Percentiles rank a stretch among this genome's conserved stretches.
Conservation (phyloP, 2,797 vertebrate species). For the Sphenopsis melanotis region DNA sequence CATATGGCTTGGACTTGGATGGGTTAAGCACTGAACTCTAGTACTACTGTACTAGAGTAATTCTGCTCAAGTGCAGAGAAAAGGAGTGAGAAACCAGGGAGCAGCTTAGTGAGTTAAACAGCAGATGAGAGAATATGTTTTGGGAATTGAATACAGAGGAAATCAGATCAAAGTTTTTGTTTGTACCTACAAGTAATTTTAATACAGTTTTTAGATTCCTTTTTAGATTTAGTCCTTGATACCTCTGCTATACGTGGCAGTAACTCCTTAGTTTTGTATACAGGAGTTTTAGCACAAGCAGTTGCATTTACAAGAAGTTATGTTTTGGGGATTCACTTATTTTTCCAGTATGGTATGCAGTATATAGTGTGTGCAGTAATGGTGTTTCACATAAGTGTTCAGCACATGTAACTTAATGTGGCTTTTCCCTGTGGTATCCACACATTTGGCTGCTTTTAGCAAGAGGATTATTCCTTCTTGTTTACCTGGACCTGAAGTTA, state of each 20-base stretch:
- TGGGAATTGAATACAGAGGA: background rate
- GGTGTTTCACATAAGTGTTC: background rate
- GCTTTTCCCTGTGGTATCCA: background rate
- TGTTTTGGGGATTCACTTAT: background rate
- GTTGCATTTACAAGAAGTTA: background rate
- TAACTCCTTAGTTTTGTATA: background rate
- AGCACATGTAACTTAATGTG: background rate
- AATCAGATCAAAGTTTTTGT: background rate
- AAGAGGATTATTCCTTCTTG: background rate
- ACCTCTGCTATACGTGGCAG: background rate
- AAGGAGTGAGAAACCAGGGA: background rate
- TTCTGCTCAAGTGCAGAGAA: background rate
- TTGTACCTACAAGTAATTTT: background rate
- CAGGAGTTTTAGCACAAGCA: background rate
- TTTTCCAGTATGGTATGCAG: background rate
- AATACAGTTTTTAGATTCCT: background rate
- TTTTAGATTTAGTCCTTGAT: background rate
- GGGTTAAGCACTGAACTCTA: background rate
- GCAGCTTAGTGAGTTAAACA: background rate
- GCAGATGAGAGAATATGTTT: background rate
- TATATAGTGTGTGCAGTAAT: background rate
- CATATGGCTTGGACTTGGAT: background rate
- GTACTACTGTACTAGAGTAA: background rate
- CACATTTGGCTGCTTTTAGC: background rate
- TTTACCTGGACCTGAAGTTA: background rate